These are phyloP conservation scores for Zoanthus sociatus DNA, from an alignment of 92 coral and sea anemone species.

Conservation along the genomic window DNA sequence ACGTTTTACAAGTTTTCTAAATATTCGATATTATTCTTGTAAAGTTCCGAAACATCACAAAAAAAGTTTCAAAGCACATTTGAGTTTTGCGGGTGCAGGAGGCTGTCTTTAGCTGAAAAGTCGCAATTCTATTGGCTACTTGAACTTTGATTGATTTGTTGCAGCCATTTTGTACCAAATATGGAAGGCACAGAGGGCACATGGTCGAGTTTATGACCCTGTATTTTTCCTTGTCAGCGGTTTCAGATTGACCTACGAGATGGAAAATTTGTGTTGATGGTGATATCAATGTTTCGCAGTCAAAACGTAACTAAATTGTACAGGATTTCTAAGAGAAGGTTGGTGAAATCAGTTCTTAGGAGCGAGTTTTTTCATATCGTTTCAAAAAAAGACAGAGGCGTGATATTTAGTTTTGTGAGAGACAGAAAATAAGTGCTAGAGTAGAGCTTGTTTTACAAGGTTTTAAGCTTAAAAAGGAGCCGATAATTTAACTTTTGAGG, in stretches of 20 bases:
- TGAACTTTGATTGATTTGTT: slow-evolving; percentile 76
- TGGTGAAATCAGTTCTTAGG: background rate
- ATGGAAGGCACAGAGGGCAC: slow-evolving; percentile 57
- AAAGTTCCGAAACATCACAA: slow-evolving; percentile 56
- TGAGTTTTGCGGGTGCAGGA: slow-evolving; percentile 92
- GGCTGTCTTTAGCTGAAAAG: slow-evolving; percentile 79
- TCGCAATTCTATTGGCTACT: slow-evolving; percentile 80
- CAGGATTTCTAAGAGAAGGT: background rate
- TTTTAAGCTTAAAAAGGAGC: too few species aligned
- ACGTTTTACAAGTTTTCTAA: slow-evolving; percentile 9
- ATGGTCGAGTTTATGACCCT: slow-evolving; percentile 32
- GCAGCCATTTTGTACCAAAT: slow-evolving; percentile 48
- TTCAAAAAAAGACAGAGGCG: too few species aligned
- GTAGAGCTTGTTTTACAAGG: too few species aligned
- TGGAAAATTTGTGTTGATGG: background rate
- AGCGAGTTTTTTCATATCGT: too few species aligned
- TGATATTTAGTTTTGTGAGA: too few species aligned
- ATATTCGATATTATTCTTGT: slow-evolving; percentile 44
- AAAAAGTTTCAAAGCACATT: slow-evolving; percentile 65
- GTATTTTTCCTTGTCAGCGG: slow-evolving; percentile 30
- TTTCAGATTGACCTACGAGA: background rate
- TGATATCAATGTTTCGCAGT: background rate
- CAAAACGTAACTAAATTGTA: background rate
- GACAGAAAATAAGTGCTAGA: too few species aligned
- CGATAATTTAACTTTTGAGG: too few species aligned